These are phyloP conservation scores for Pomacea canaliculata DNA, from an alignment of 2,888 invertebrate species.

Conservation along the genomic window DNA sequence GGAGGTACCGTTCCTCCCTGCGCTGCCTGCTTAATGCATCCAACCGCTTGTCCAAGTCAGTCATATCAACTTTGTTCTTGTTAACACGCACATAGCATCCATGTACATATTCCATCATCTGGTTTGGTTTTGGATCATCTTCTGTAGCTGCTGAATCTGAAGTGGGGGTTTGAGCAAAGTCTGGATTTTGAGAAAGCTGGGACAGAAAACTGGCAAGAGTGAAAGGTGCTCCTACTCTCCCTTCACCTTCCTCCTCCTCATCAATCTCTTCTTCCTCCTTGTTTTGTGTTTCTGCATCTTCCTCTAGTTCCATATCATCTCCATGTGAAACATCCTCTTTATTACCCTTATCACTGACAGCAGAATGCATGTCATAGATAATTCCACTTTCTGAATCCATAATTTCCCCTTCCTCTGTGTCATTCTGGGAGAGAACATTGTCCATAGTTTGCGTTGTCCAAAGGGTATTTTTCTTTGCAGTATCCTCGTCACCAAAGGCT, in stretches of 20 bases:
- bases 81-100: conserved; percentile 13
- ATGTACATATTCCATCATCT: conserved; percentile 2
- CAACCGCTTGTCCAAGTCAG: conserved; percentile 16
- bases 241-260: conserved; percentile 1
- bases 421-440: background rate
- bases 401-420: background rate
- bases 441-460: background rate
- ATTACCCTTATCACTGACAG: conserved; percentile 31
- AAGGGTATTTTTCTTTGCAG: too few species aligned
- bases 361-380: conserved; percentile 3
- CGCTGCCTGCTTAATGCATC: conserved; percentile 6
- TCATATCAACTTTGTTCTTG: conserved; percentile 5
- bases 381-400: background rate
- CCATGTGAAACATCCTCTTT: background rate
- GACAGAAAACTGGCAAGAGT: conserved; percentile 20
- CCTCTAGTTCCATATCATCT: background rate
- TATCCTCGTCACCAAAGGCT: too few species aligned
- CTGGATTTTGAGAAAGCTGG: background rate
- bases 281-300: background rate
- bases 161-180: background rate
- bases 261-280: conserved; percentile 2
- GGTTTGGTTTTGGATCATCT: background rate
- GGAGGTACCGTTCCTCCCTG: conserved; percentile 8
- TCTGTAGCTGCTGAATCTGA: background rate
- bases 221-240: background rate